These are phyloP conservation scores for Scatophagus argus DNA, from an alignment of 2,113 vertebrate genomes.

Conservation along the genomic window DNA sequence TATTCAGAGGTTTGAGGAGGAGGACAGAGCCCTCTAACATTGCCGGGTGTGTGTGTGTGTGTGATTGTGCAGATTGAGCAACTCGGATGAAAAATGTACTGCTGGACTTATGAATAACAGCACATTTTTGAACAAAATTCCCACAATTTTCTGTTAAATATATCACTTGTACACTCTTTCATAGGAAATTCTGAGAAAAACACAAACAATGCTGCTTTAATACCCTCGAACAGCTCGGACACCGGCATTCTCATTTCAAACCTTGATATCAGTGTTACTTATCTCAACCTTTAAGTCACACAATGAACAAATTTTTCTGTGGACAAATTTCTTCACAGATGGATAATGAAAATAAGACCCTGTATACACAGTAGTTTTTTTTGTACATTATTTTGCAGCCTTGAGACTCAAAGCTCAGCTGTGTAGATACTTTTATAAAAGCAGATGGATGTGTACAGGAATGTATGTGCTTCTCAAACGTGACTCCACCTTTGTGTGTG, in stretches of 20 bases:
- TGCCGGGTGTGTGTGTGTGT: constrained; percentile 18
- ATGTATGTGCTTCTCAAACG: constrained; percentile 4
- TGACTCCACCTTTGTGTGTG: constrained; percentile 7
- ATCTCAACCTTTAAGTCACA: too few relatives aligned
- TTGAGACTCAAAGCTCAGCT: neutral
- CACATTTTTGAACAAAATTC: neutral
- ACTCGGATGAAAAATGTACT: too few relatives aligned
- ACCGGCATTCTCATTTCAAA: too few relatives aligned
- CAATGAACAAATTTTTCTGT: too few relatives aligned
- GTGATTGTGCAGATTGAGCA: neutral
- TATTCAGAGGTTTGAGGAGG: constrained; percentile 30
- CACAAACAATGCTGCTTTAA: neutral
- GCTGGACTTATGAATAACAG: neutral
- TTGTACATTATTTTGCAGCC: neutral
- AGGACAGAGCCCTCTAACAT: neutral
- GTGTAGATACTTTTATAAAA: neutral
- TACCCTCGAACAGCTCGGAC: too few relatives aligned
- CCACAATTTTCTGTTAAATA: neutral
- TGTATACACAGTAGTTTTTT: neutral
- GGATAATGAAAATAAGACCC: neutral
- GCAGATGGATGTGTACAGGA: neutral
- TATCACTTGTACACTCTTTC: neutral
- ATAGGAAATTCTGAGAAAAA: too few relatives aligned
- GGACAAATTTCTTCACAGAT: neutral
- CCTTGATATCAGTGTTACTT: too few relatives aligned